phyloP scores from a whole-genome alignment of 2,113 vertebrate species.

The Phocoena sinus region DNA sequence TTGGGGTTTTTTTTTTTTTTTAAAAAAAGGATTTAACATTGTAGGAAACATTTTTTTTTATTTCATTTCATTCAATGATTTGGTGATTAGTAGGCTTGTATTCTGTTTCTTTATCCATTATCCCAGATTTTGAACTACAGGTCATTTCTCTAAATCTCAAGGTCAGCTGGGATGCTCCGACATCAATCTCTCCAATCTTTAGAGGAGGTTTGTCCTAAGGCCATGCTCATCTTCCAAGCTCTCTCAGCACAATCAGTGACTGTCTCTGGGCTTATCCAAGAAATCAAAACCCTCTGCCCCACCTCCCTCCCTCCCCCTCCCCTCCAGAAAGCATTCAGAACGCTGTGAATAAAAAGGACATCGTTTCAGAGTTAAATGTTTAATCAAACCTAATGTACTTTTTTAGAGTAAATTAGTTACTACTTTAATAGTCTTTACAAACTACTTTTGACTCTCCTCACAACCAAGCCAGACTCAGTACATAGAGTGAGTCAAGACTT shows the following conservation, averaged over 20 bases:
- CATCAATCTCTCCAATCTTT: background rate
- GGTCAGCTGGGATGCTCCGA: background rate
- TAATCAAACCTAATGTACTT: background rate
- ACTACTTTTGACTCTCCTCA: background rate
- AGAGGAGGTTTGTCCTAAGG: background rate
- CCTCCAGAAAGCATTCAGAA: background rate
- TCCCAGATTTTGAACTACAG: background rate
- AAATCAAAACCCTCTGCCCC: background rate
- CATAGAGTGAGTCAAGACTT: background rate
- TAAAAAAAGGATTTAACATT: background rate
- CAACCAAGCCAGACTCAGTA: background rate
- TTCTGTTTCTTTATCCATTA: background rate
- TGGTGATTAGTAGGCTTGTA: background rate
- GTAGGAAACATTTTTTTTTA: background rate
- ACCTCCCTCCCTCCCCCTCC: no score
- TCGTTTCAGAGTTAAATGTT: background rate
- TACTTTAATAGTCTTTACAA: background rate
- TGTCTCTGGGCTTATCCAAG: background rate
- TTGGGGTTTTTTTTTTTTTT: no score
- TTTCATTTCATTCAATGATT: constrained; percentile 26
- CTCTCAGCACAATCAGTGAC: background rate
- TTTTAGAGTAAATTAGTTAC: background rate
- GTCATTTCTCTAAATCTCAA: constrained; percentile 13
- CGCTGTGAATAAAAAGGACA: background rate
- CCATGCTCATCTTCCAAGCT: background rate